Evolutionary conservation across 2,888 invertebrate species (phyloP).

Genomic region (Eupithecia subfuscata): DNA sequence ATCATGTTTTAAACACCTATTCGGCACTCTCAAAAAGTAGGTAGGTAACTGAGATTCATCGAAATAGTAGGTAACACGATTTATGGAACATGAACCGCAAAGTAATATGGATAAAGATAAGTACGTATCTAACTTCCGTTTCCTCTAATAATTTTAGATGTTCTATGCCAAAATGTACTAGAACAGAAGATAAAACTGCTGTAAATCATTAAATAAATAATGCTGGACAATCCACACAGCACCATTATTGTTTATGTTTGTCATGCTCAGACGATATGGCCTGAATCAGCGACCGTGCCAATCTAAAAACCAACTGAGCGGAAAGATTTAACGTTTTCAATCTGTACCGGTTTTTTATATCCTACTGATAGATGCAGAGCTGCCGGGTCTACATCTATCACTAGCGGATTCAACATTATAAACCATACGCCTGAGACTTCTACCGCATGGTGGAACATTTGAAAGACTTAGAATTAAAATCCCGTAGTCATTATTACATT

Average conservation of each 20-base stretch:
- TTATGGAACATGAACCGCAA: neutral
- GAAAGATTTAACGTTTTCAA: constrained; percentile 23
- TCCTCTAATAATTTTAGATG: neutral
- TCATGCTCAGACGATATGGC: constrained; percentile 14
- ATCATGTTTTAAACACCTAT: constrained; percentile 10
- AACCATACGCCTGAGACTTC: neutral
- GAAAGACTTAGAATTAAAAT: neutral
- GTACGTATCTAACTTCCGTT: neutral
- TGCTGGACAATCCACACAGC: no score
- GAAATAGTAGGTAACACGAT: neutral
- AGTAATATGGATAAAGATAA: neutral
- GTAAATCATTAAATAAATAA: neutral
- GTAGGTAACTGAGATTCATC: neutral
- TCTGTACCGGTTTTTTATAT: neutral
- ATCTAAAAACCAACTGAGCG: constrained; percentile 31
- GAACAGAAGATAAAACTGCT: neutral
- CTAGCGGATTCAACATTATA: neutral
- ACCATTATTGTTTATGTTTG: constrained; percentile 1
- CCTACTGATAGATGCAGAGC: neutral
- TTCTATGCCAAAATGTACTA: neutral
- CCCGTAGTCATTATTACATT: neutral
- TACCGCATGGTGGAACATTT: neutral
- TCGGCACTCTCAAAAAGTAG: neutral
- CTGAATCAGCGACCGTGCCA: constrained; percentile 29
- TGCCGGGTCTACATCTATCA: neutral